Base-by-base conservation (phyloP, 37 sponge, comb jelly and placozoan genomes). In the Mnemiopsis leidyi region DNA sequence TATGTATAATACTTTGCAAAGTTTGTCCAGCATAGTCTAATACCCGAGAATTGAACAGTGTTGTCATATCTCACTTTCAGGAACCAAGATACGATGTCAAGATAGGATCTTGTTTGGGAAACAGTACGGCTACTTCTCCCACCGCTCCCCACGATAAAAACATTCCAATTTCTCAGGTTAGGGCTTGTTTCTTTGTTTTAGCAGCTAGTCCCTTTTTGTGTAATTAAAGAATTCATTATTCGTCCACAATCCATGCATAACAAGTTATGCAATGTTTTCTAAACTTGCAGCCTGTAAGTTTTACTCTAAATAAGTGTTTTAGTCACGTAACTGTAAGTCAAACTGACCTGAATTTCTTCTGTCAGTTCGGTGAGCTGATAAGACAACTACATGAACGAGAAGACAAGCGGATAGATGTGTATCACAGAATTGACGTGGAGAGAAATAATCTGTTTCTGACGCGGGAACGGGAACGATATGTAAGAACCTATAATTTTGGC, bases 41-140 rank as follows among this genome's bases (percentile, higher is more conserved):
- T n/a, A n/a, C n/a, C n/a, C n/a, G n/a, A n/a, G n/a, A n/a, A n/a
- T n/a, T n/a, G n/a, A n/a, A n/a, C n/a, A n/a, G n/a, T n/a, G n/a
- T n/a, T 67, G 68, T 21, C 68, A 67, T 13, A 71, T 71, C 73
- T 3, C 73, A 23, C 25, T 77, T 18, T 32, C 79, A 77, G 79
- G 90, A 85, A 39, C 90, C 40, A 3, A 85, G 90, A 39, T 85
- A 85, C 61, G 90, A 85, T 38, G 90, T 85, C 1, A 85, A 85
- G 90, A 85, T 85, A 23, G 90, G 90, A 39, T 35, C 61, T 16
- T 77, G 79, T 48, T 13, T 48, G 61, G 61, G 9, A 21, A 71
- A 71, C 73, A 18, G 23, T 18, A 28, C 79, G 18, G 79, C 79
- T 34, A 77, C 26, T 31, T 32, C 34, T 1, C 79, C 79, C 32